Evolutionary conservation across 2,113 vertebrate genomes (phyloP).

Genomic region (Tragelaphus buxtoni): DNA sequence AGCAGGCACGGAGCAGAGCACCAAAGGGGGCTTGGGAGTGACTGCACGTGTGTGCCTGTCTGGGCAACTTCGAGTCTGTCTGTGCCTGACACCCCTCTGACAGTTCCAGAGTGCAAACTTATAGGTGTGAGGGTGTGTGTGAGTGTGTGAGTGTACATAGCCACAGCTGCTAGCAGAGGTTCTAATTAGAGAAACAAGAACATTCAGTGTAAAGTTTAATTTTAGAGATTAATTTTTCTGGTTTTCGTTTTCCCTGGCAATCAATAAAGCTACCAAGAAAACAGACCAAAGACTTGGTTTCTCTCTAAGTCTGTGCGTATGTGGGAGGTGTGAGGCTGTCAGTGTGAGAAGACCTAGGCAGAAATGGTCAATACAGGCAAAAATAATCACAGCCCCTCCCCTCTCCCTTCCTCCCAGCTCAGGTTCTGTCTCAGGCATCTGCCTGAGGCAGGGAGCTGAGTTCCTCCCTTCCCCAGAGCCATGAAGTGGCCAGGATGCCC

Average conservation of each 20-base stretch:
- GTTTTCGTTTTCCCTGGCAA: slow-evolving; percentile 69
- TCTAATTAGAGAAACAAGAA: slow-evolving; percentile 77
- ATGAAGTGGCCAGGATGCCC: background rate
- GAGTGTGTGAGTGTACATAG: slow-evolving; percentile 38
- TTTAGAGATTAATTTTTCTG: slow-evolving; percentile 75
- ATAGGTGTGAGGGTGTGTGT: slow-evolving; percentile 55
- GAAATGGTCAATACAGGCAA: slow-evolving; percentile 48
- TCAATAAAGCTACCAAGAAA: slow-evolving; percentile 72
- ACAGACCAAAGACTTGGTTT: slow-evolving; percentile 52
- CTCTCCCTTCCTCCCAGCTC: background rate
- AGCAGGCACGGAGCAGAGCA: slow-evolving; percentile 37
- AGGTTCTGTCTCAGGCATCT: background rate
- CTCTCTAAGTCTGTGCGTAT: slow-evolving; percentile 63
- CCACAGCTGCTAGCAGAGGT: slow-evolving; percentile 73
- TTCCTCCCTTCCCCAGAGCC: background rate
- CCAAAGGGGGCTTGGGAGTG: slow-evolving; percentile 46
- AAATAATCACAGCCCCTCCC: slow-evolving; percentile 18
- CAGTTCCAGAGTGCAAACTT: slow-evolving; percentile 53
- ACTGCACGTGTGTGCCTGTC: slow-evolving; percentile 36
- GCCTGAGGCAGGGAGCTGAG: background rate
- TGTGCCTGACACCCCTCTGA: slow-evolving; percentile 60
- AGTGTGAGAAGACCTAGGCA: slow-evolving; percentile 41
- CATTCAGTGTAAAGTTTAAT: slow-evolving; percentile 76
- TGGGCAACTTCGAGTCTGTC: slow-evolving; percentile 19
- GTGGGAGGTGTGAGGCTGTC: slow-evolving; percentile 60